Percentiles rank a stretch among this genome's conserved stretches.
Conservation (phyloP, 2,113 vertebrate genomes). For the Coreoperca whiteheadi region DNA sequence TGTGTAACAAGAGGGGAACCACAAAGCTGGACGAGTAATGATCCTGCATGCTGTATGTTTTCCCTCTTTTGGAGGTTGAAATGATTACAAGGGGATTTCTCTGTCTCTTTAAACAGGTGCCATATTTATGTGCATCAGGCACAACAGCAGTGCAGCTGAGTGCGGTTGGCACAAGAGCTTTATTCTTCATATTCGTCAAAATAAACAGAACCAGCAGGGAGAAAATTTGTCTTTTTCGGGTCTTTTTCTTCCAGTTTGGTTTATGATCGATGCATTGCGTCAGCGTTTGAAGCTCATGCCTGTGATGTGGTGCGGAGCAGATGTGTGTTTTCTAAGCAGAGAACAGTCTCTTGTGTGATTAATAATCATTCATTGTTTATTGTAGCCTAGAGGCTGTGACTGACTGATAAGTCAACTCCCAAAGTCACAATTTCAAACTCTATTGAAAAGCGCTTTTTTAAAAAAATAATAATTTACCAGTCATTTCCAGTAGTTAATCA, state of each 20-base stretch:
- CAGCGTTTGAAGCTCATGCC: slow-evolving; percentile 66
- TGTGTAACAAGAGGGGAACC: slow-evolving; percentile 59
- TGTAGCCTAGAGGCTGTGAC: slow-evolving; percentile 9
- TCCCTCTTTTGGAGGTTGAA: slow-evolving; percentile 38
- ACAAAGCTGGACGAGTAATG: slow-evolving; percentile 45
- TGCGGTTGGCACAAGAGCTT: slow-evolving; percentile 54
- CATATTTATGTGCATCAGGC: slow-evolving; percentile 61
- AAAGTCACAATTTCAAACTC: not conserved
- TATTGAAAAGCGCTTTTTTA: not conserved
- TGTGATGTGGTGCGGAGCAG: slow-evolving; percentile 70
- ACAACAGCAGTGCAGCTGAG: slow-evolving; percentile 55
- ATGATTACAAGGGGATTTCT: slow-evolving; percentile 70
- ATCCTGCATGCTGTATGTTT: slow-evolving; percentile 59
- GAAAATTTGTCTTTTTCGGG: slow-evolving; percentile 41
- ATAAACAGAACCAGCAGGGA: slow-evolving; percentile 76
- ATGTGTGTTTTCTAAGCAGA: slow-evolving; percentile 60
- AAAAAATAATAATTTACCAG: not conserved
- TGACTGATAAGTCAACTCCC: slow-evolving; percentile 12
- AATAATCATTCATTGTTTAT: slow-evolving; percentile 58
- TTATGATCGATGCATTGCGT: slow-evolving; percentile 69
- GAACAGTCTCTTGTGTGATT: slow-evolving; percentile 44
- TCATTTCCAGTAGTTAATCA: slow-evolving; percentile 17
- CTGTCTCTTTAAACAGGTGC: slow-evolving; percentile 75
- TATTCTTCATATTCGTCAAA: slow-evolving; percentile 38
- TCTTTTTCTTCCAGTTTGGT: slow-evolving; percentile 55